phyloP scores from a whole-genome alignment of 2,797 vertebrate genomes.

The Okamejei kenojei region DNA sequence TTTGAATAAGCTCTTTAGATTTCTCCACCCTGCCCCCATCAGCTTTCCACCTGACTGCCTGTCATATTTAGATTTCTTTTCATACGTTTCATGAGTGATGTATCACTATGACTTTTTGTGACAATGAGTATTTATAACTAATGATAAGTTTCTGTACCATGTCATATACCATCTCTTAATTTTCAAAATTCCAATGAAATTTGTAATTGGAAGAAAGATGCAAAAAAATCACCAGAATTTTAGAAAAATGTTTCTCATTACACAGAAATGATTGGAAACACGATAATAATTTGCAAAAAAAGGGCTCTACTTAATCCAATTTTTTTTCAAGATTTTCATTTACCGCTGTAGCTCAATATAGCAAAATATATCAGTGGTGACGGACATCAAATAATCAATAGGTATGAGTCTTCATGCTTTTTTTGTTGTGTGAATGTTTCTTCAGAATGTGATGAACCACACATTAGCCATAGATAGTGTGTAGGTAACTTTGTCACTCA shows the following conservation, averaged over 20 bases:
- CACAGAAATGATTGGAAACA: not conserved
- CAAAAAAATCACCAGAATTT: slow-evolving; percentile 5
- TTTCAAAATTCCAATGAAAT: slow-evolving; percentile 28
- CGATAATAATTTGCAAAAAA: not conserved
- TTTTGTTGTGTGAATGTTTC: not conserved
- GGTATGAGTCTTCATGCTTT: slow-evolving; percentile 28
- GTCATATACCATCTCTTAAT: not conserved
- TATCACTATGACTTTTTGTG: slow-evolving; percentile 21
- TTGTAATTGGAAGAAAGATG: not conserved
- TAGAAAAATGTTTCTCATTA: slow-evolving; percentile 27
- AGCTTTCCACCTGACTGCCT: slow-evolving; percentile 21
- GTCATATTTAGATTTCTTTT: slow-evolving; percentile 14
- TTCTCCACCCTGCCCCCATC: not conserved
- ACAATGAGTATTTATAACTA: slow-evolving; percentile 26
- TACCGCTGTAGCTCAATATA: not conserved
- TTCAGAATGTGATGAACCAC: not conserved
- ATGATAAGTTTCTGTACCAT: slow-evolving; percentile 10
- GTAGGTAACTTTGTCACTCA: not conserved
- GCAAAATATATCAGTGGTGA: not conserved
- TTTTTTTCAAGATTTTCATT: not conserved
- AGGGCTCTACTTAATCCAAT: not conserved
- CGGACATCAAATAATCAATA: slow-evolving; percentile 7
- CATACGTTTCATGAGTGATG: slow-evolving; percentile 27
- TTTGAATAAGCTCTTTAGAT: not conserved
- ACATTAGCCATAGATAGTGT: not conserved